Conservation (phyloP, 2,113 vertebrate species). For the Scortum barcoo region DNA sequence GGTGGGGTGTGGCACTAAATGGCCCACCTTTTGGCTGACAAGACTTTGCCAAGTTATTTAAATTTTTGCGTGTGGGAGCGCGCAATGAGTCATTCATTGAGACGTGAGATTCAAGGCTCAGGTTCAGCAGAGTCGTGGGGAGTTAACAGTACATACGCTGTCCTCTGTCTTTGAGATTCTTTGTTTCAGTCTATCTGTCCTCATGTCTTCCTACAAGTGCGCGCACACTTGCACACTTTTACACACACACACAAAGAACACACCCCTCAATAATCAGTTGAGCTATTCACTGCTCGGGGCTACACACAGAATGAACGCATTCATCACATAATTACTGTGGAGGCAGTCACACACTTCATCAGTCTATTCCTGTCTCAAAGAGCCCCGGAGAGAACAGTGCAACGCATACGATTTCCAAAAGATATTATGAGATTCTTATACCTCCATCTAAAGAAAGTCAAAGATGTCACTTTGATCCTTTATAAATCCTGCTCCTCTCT, state of each 20-base stretch:
- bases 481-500: no score
- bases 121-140: not conserved
- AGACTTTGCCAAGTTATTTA: not conserved
- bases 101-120: not conserved
- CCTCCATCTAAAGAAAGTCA: slow-evolving; percentile 46
- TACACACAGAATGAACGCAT: slow-evolving; percentile 75
- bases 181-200: slow-evolving; percentile 57
- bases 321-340: slow-evolving; percentile 81
- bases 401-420: slow-evolving; percentile 57
- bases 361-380: slow-evolving; percentile 78
- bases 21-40: not conserved
- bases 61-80: not conserved
- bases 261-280: slow-evolving; percentile 78
- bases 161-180: slow-evolving; percentile 38
- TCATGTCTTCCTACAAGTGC: slow-evolving; percentile 37
- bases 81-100: slow-evolving; percentile 6
- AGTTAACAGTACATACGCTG: slow-evolving; percentile 4
- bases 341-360: slow-evolving; percentile 78
- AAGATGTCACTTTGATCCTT: no score
- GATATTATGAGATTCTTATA: slow-evolving; percentile 59
- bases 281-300: slow-evolving; percentile 76
- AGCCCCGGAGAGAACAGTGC: slow-evolving; percentile 62
- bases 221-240: slow-evolving; percentile 6
- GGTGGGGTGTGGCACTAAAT: not conserved
- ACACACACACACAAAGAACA: slow-evolving; percentile 42